phyloP scores from a whole-genome alignment of 2,888 invertebrate genomes.

The Piscicola geometra region DNA sequence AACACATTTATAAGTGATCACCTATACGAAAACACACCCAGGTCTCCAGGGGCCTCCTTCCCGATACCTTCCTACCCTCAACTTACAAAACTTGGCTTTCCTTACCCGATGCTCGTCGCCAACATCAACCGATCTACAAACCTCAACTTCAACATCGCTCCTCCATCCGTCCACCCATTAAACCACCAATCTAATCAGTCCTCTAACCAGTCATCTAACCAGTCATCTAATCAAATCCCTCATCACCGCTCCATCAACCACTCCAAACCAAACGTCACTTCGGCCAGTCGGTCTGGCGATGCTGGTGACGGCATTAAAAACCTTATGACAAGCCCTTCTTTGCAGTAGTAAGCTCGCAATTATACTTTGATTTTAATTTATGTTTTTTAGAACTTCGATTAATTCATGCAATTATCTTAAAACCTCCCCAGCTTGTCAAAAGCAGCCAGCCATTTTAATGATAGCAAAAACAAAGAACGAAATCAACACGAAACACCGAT shows the following conservation, averaged over 20 bases:
- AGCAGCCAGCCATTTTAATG: not conserved
- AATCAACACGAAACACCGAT: not conserved
- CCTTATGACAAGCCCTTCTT: not conserved
- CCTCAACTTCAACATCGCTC: conserved; percentile 2
- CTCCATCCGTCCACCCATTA: not conserved
- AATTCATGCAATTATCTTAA: no score
- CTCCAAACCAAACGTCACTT: no score
- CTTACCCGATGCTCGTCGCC: conserved; percentile 21
- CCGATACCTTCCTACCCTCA: conserved; percentile 25
- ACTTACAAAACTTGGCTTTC: conserved; percentile 28
- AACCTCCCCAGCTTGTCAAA: not conserved
- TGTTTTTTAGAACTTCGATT: no score
- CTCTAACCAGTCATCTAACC: not conserved
- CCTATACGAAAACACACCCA: not conserved
- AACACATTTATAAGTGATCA: no score
- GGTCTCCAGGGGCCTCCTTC: conserved; percentile 18
- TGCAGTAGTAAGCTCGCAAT: not conserved
- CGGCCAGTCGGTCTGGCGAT: no score
- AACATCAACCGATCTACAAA: conserved; percentile 6
- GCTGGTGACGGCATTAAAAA: no score
- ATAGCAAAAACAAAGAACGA: not conserved
- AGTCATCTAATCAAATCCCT: no score
- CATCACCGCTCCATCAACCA: no score
- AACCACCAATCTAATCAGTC: not conserved
- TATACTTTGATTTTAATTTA: no score